Evolutionary conservation across 2,888 invertebrate species (phyloP).

Genomic region (Saturnia japonica): DNA sequence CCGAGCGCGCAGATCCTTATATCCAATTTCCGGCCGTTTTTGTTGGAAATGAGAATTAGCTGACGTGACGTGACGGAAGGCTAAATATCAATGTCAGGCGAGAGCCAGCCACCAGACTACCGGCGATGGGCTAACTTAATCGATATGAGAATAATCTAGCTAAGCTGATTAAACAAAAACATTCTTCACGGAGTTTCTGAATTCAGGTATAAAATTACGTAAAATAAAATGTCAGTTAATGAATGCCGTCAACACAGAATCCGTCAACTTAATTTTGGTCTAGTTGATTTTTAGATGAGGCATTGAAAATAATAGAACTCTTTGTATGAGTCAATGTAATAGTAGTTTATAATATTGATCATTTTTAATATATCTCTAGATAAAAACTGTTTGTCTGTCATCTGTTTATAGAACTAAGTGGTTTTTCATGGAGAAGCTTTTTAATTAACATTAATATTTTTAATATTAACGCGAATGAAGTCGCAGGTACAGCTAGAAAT

Average conservation of each 20-base stretch:
- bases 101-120: slow-evolving; percentile 37
- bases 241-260: too few relatives aligned
- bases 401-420: too few relatives aligned
- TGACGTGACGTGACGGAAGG: slow-evolving; percentile 75
- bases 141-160: slow-evolving; percentile 1
- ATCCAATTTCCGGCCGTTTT: slow-evolving; percentile 81
- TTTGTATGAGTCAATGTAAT: too few relatives aligned
- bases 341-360: too few relatives aligned
- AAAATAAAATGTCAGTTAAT: too few relatives aligned
- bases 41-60: slow-evolving; percentile 80
- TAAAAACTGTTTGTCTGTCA: too few relatives aligned
- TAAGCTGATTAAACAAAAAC: not conserved
- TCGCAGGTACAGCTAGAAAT: too few relatives aligned
- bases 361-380: too few relatives aligned
- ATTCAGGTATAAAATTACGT: not conserved
- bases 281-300: not conserved
- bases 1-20: slow-evolving; percentile 79
- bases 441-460: too few relatives aligned
- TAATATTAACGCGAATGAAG: too few relatives aligned
- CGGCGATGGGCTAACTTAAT: slow-evolving; percentile 1
- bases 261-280: too few relatives aligned
- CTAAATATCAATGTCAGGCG: slow-evolving; percentile 70
- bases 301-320: not conserved
- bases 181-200: not conserved
- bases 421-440: too few relatives aligned